phyloP scores from a whole-genome alignment of 2,797 vertebrate genomes.

The Labeo calbasu region DNA sequence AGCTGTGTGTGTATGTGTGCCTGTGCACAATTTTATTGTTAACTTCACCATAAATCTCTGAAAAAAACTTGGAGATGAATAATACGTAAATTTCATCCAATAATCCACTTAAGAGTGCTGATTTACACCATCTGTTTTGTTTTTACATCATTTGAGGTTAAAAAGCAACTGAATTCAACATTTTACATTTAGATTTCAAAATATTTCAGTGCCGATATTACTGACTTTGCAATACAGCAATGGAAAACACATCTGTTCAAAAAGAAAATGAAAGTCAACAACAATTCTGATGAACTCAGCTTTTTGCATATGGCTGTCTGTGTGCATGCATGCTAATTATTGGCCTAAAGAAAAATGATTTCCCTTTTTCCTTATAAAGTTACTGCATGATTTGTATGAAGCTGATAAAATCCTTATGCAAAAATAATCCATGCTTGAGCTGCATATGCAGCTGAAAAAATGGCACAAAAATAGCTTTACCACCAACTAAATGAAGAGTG shows the following conservation, averaged over 20 bases:
- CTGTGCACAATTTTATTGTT: conserved; percentile 19
- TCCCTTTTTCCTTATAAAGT: not conserved
- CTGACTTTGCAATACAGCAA: not conserved
- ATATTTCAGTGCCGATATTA: not conserved
- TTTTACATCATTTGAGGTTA: not conserved
- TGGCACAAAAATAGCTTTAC: not conserved
- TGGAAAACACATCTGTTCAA: not conserved
- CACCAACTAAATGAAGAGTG: not conserved
- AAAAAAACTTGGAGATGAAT: not conserved
- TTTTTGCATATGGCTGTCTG: not conserved
- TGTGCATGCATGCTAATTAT: not conserved
- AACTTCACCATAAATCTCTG: not conserved
- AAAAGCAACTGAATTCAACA: not conserved
- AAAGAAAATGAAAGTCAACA: not conserved
- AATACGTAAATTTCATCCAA: not conserved
- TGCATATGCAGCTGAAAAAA: not conserved
- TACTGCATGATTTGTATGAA: not conserved
- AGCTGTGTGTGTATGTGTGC: conserved; percentile 32
- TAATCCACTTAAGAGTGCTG: not conserved
- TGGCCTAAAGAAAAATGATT: not conserved
- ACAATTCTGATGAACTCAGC: not conserved
- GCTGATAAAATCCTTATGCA: not conserved
- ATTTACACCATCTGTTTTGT: not conserved
- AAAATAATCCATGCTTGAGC: not conserved
- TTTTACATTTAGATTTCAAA: not conserved